Evolutionary conservation across 2,797 vertebrate genomes (phyloP).

Genomic region (Glyptemys insculpta): DNA sequence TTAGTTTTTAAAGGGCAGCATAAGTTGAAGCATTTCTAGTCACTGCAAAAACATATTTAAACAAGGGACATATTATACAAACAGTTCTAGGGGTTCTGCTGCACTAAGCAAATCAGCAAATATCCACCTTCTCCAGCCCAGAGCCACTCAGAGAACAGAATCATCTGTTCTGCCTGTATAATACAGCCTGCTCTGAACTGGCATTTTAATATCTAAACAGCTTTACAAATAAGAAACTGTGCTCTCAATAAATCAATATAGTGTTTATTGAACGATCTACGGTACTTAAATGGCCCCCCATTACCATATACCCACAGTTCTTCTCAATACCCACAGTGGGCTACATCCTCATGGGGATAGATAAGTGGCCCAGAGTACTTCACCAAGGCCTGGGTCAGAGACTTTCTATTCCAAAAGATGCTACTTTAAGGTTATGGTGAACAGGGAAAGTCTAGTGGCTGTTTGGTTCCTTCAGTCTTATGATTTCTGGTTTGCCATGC

Average conservation of each 20-base stretch:
- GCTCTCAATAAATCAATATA: neutral
- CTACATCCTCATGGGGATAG: neutral
- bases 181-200: neutral
- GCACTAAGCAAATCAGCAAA: neutral
- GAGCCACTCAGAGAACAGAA: neutral
- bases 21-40: neutral
- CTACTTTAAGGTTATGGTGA: neutral
- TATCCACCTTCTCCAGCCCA: neutral
- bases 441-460: neutral
- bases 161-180: neutral
- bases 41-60: neutral
- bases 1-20: neutral
- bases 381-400: neutral
- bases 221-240: neutral
- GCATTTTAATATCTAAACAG: neutral
- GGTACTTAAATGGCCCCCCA: neutral
- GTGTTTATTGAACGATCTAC: neutral
- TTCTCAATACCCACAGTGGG: neutral
- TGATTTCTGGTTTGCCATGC: neutral
- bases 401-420: neutral
- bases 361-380: neutral
- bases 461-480: neutral
- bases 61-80: neutral
- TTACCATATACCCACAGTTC: neutral
- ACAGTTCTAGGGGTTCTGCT: neutral